Conservation (phyloP, 1,140 invertebrate genomes). For the Caerostris darwini region DNA sequence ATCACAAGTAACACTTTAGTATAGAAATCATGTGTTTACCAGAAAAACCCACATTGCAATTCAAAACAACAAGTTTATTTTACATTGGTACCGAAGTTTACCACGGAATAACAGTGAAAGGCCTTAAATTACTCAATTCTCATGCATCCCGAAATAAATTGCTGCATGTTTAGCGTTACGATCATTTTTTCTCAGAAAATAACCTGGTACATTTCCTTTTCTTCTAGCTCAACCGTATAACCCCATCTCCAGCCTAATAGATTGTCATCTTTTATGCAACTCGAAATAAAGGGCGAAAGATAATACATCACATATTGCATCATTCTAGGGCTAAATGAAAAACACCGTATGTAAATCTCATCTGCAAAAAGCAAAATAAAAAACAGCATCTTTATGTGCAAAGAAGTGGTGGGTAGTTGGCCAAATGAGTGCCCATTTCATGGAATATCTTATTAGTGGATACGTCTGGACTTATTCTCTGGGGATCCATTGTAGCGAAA, state of each 20-base stretch:
- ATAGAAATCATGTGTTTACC: too few relatives aligned
- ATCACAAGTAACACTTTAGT: too few relatives aligned
- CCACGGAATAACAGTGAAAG: too few relatives aligned
- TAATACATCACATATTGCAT: constrained; percentile 37
- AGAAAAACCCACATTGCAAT: too few relatives aligned
- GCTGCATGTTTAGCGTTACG: background rate
- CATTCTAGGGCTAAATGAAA: constrained; percentile 47
- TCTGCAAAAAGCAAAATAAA: too few relatives aligned
- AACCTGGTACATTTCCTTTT: background rate
- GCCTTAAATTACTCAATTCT: too few relatives aligned
- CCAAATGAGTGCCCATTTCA: constrained; percentile 17
- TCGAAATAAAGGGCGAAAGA: background rate
- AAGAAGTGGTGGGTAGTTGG: background rate
- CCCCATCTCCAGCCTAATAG: background rate
- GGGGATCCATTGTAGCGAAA: background rate
- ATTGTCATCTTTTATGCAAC: background rate
- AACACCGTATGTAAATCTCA: constrained; percentile 9
- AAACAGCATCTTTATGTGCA: background rate
- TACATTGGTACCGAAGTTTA: too few relatives aligned
- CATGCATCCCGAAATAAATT: too few relatives aligned
- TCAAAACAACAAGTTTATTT: too few relatives aligned
- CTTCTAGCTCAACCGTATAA: background rate
- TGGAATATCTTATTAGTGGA: constrained; percentile 42
- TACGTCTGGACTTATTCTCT: background rate
- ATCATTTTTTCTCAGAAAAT: background rate